A percentile compares a stretch with the other conserved stretches of the same genome.
These are phyloP conservation scores for Bufotes viridis DNA, from an alignment of 2,797 vertebrate genomes.

Conservation along the genomic window DNA sequence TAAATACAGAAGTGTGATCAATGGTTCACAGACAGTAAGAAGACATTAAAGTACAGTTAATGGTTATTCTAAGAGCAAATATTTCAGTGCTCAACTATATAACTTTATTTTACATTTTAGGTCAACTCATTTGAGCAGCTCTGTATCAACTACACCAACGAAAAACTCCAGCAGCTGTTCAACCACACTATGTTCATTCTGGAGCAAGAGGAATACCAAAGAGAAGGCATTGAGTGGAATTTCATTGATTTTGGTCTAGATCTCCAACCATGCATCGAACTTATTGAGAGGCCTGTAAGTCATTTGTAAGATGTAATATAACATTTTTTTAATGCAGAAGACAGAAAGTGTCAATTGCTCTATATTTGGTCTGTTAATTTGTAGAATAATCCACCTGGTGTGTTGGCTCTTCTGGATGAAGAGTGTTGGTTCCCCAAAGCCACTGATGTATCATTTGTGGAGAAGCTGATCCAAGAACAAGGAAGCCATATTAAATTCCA, in stretches of 20 bases:
- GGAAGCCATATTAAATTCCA: conserved; percentile 91
- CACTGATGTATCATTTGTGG: conserved; percentile 93
- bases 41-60: not conserved
- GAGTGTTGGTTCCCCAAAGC: conserved; percentile 99
- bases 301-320: not conserved
- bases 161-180: conserved; percentile 94
- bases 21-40: not conserved
- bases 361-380: conserved; percentile 21
- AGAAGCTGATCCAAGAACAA: conserved; percentile 90
- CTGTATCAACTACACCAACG: conserved; percentile 95
- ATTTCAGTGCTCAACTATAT: not conserved
- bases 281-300: conserved; percentile 76
- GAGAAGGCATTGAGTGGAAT: conserved; percentile 98
- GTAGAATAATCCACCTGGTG: conserved; percentile 95
- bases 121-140: conserved; percentile 93
- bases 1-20: not conserved
- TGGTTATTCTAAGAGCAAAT: not conserved
- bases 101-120: conserved; percentile 69
- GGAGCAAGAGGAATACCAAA: conserved; percentile 93
- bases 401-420: conserved; percentile 94
- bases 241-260: conserved; percentile 89
- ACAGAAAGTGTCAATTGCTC: not conserved
- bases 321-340: not conserved
- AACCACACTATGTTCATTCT: conserved; percentile 96
- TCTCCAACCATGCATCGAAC: conserved; percentile 75